Conservation (phyloP, 2,113 vertebrate species). For the Pampusana beccarii region DNA sequence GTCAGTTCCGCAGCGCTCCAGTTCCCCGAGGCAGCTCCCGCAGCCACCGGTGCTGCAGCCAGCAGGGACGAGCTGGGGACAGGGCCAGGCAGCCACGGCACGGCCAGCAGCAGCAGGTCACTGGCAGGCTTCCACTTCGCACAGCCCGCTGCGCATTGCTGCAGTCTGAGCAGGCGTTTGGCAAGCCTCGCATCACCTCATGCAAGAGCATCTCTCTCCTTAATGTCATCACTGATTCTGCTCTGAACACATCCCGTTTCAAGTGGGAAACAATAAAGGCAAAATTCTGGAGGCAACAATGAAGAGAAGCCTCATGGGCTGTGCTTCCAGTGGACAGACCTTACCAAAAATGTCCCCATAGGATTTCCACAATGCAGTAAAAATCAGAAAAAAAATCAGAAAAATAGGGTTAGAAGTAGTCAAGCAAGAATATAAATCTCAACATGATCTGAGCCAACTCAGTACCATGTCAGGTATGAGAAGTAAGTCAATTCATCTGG, state of each 20-base stretch:
- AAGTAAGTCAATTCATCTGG: not conserved
- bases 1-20: not conserved
- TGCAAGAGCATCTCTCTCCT: not conserved
- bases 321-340: not conserved
- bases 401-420: not conserved
- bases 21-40: not conserved
- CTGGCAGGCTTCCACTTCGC: not conserved
- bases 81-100: not conserved
- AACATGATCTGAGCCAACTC: not conserved
- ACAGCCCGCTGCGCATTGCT: not conserved
- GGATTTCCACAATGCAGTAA: not conserved
- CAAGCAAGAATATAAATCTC: not conserved
- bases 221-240: not conserved
- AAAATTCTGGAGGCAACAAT: not conserved
- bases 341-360: not conserved
- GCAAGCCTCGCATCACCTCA: not conserved
- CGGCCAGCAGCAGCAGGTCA: not conserved
- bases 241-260: not conserved
- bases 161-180: not conserved
- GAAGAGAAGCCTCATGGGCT: not conserved
- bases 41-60: not conserved
- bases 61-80: not conserved
- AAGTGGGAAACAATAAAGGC: not conserved
- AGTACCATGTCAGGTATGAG: not conserved
- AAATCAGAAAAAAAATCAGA: not conserved